A percentile compares a stretch with the other conserved stretches of the same genome.
Conservation (phyloP, 2,888 invertebrate species). For the Campoplex capitator region DNA sequence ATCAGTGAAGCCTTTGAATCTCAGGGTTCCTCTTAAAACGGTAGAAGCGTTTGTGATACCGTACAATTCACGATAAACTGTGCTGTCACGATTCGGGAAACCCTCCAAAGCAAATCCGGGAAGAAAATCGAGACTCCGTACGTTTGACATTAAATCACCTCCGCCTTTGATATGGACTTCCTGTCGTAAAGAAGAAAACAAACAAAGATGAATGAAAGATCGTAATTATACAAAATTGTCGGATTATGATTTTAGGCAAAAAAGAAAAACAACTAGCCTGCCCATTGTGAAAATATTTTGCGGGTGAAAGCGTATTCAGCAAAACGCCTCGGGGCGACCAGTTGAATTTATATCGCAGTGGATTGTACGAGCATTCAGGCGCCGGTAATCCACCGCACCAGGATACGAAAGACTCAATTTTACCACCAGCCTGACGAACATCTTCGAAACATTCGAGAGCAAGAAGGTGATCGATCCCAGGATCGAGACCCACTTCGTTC, state of each 20-base stretch:
- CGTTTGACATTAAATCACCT: constrained; percentile 94
- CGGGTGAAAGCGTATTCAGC: constrained; percentile 94
- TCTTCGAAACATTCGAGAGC: constrained; percentile 99
- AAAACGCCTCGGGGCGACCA: constrained; percentile 98
- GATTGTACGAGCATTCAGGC: constrained; percentile 97
- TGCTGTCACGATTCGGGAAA: constrained; percentile 98
- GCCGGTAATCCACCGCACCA: constrained; percentile 99
- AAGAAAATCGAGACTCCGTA: constrained; percentile 93
- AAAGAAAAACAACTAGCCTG: constrained; percentile 86
- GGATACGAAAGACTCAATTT: constrained; percentile 97
- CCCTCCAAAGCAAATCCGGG: constrained; percentile 99
- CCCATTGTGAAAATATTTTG: constrained; percentile 93
- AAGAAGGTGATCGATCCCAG: constrained; percentile 98
- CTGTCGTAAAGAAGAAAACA: constrained; percentile 81
- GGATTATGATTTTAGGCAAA: not conserved
- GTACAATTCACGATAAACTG: constrained; percentile 94
- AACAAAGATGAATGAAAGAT: not conserved
- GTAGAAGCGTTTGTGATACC: constrained; percentile 95
- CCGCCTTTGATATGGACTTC: constrained; percentile 95
- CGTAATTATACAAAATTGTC: not conserved
- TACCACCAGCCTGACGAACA: constrained; percentile 94
- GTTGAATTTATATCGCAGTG: constrained; percentile 96
- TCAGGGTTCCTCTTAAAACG: constrained; percentile 95
- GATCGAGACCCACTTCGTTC: constrained; percentile 99
- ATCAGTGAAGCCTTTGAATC: constrained; percentile 96